phyloP scores from a whole-genome alignment of 2,113 vertebrate genomes.

The Syngnathus floridae region DNA sequence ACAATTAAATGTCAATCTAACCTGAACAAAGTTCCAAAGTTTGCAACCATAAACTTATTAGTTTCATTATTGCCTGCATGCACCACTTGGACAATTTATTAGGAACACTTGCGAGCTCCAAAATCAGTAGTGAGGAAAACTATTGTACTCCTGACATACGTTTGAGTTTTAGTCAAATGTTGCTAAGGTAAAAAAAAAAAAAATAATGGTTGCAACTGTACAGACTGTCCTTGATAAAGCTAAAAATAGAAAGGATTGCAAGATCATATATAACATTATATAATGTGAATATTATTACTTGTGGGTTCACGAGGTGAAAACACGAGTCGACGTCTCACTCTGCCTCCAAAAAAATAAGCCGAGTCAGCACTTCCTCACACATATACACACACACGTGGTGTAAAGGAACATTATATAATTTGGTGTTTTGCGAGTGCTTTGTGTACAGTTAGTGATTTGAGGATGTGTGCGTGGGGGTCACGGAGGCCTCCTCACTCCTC shows the following conservation, averaged over 20 bases:
- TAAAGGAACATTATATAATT: not conserved
- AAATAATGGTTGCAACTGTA: not conserved
- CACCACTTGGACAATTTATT: not conserved
- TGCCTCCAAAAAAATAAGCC: not conserved
- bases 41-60: not conserved
- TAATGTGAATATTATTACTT: not conserved
- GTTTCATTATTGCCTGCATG: not conserved
- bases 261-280: not conserved
- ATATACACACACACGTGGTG: not conserved
- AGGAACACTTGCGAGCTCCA: not conserved
- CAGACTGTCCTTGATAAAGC: not conserved
- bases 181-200: not conserved
- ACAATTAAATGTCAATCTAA: slow-evolving; percentile 3
- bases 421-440: not conserved
- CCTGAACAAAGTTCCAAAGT: not conserved
- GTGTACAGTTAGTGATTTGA: not conserved
- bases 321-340: not conserved
- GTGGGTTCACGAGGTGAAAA: not conserved
- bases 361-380: not conserved
- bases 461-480: not conserved
- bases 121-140: not conserved
- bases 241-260: not conserved
- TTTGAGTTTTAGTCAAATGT: not conserved
- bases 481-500: not conserved
- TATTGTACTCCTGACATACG: not conserved